Conservation (phyloP, 2,888 invertebrate genomes). For the Pammene aurita region DNA sequence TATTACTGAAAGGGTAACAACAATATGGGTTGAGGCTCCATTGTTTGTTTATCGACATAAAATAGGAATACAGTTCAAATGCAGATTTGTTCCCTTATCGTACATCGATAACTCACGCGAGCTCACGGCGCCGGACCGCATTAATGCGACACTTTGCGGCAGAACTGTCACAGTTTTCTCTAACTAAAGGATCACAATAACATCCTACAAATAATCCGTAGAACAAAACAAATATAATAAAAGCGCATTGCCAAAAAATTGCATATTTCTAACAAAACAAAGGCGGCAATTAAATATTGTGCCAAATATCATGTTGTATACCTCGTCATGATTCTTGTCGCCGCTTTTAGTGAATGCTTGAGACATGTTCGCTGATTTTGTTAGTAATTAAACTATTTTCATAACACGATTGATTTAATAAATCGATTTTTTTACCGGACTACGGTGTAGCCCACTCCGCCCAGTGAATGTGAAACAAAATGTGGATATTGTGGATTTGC, state of each 20-base stretch:
- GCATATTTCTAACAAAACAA: constrained; percentile 23
- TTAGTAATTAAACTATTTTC: constrained; percentile 26
- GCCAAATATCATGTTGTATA: constrained; percentile 63
- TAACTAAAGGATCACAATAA: not conserved
- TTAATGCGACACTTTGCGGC: constrained; percentile 15
- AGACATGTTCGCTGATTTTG: constrained; percentile 58
- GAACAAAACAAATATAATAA: not conserved
- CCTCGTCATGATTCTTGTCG: constrained; percentile 87
- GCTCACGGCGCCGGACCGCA: constrained; percentile 3
- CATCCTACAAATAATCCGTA: not conserved
- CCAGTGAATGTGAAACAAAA: constrained; percentile 14
- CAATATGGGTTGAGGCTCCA: not conserved
- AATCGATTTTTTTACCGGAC: constrained; percentile 41
- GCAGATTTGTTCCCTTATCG: constrained; percentile 34
- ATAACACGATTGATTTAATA: constrained; percentile 37
- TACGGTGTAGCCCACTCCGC: constrained; percentile 23
- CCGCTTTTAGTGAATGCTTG: constrained; percentile 66
- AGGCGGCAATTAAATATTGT: constrained; percentile 34
- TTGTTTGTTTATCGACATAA: constrained; percentile 17
- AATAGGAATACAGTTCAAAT: constrained; percentile 33
- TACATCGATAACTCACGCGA: constrained; percentile 13
- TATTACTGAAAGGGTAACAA: not conserved
- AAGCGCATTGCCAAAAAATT: constrained; percentile 7
- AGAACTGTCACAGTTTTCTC: constrained; percentile 1
- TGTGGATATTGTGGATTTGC: no score